Evolutionary conservation across 2,888 invertebrate species (phyloP).

Genomic region (Polylopha cassiicola): DNA sequence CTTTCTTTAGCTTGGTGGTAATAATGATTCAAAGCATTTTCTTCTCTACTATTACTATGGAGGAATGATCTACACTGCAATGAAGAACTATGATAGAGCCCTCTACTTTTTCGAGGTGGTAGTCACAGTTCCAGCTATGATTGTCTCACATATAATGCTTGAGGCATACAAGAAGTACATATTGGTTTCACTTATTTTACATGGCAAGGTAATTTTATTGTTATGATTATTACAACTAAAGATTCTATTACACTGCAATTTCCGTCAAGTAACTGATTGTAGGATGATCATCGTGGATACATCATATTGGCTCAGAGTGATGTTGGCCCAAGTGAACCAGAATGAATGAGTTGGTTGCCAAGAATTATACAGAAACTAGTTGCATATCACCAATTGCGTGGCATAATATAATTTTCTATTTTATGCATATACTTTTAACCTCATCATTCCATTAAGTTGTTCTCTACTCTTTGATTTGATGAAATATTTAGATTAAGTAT

Average conservation of each 20-base stretch:
- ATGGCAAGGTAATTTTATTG: conserved; percentile 85
- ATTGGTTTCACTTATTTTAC: conserved; percentile 91
- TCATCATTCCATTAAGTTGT: neutral
- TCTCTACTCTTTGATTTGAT: neutral
- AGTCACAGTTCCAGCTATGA: conserved; percentile 95
- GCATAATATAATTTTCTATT: conserved; percentile 1
- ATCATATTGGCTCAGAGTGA: too few species aligned
- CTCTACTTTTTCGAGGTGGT: conserved; percentile 97
- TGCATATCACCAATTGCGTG: too few species aligned
- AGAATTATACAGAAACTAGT: too few species aligned
- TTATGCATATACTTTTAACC: neutral
- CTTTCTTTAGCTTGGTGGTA: conserved; percentile 79
- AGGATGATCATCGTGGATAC: too few species aligned
- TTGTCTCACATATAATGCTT: conserved; percentile 97
- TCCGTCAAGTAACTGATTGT: too few species aligned
- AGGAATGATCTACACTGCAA: conserved; percentile 96
- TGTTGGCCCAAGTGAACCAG: too few species aligned
- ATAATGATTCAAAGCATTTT: conserved; percentile 92
- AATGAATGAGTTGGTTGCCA: too few species aligned
- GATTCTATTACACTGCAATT: too few species aligned
- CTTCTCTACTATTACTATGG: conserved; percentile 97
- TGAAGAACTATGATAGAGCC: conserved; percentile 95
- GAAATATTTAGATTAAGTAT: too few species aligned
- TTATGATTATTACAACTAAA: too few species aligned
- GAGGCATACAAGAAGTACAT: conserved; percentile 98